A percentile compares a stretch with the other conserved stretches of the same genome.
Conservation (phyloP, 1,140 invertebrate genomes). For the Neodiprion fabricii region DNA sequence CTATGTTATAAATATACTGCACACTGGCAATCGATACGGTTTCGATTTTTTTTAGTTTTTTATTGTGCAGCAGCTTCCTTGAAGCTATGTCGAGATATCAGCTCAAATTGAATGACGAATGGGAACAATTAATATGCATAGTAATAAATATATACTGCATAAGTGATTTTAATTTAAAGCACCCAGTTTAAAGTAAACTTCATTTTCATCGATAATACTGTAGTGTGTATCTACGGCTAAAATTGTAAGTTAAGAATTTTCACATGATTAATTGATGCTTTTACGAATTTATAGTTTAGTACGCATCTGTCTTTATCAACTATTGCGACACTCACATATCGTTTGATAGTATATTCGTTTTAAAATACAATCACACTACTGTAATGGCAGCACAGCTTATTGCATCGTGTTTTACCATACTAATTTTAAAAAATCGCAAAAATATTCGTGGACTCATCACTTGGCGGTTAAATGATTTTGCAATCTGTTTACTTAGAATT, state of each 20-base stretch:
- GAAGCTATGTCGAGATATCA: too few species aligned
- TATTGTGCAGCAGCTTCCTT: neutral
- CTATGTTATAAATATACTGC: neutral
- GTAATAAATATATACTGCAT: too few species aligned
- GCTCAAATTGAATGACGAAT: too few species aligned
- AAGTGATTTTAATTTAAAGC: neutral
- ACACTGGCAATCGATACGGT: neutral
- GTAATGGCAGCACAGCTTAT: slow-evolving; percentile 39
- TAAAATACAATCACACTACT: slow-evolving; percentile 38
- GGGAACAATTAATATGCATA: too few species aligned
- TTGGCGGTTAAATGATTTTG: slow-evolving; percentile 10
- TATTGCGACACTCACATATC: too few species aligned
- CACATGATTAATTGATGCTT: too few species aligned
- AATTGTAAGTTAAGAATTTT: neutral
- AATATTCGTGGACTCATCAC: slow-evolving; percentile 22
- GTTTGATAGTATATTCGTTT: slow-evolving; percentile 24
- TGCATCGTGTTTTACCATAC: slow-evolving; percentile 28
- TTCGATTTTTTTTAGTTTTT: neutral
- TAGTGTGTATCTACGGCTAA: neutral
- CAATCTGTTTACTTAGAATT: slow-evolving; percentile 31
- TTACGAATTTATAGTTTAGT: too few species aligned
- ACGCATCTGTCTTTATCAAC: too few species aligned
- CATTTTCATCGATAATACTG: neutral
- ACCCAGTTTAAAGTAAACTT: neutral
- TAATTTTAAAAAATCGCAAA: slow-evolving; percentile 4